Evolutionary conservation across 2,888 invertebrate species (phyloP), one percentile per base, ranked within the genome.

Genomic region (Notodonta ziczac): DNA sequence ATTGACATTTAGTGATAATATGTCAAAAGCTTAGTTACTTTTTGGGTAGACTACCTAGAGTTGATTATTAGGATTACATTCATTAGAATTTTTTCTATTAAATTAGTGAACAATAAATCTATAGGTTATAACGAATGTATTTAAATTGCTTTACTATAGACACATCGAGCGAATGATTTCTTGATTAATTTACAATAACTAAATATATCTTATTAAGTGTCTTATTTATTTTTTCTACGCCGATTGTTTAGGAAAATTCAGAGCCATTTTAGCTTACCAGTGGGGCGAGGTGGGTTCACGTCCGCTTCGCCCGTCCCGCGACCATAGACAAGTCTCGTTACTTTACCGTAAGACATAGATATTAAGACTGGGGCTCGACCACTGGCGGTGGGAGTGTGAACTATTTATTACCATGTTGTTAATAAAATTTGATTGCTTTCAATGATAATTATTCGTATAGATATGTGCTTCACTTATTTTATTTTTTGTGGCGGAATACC

Each of bases 261-360:
- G 79, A 86, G 88, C 87, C 86, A 84, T 84, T 82, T 63, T 79
- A 76, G 70, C 76, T 81, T 77, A 81, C 80, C 82, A 82, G 82
- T 81, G 81, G 74, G 75, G 62, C 58, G 66, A 51, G 53, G 48
- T 51, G 42, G 53, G 35, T 16, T 56, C 40, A 40, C 12, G 13
- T 44, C 56, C 48, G 61, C 56, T 72, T 64, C 72, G 73, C 72
- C 62, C 71, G 72, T 69, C 61, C 74, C 69, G 61, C 66, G 79
- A 83, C 89, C 91, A 90, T 92, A 91, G 92, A 84, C 93, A 91
- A 88, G 82, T 86, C 91, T 90, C 89, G 85, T 85, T 84, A 81
- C 80, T 87, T 84, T 90, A 90, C 86, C 85, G 82, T 92, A 91
- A 91, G 91, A 89, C 87, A 87, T 93, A 93, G 91, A 88, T 89